A percentile compares a stretch with the other conserved stretches of the same genome.
phyloP scores from a whole-genome alignment of 1,140 invertebrate species.

The Oncopeltus fasciatus region DNA sequence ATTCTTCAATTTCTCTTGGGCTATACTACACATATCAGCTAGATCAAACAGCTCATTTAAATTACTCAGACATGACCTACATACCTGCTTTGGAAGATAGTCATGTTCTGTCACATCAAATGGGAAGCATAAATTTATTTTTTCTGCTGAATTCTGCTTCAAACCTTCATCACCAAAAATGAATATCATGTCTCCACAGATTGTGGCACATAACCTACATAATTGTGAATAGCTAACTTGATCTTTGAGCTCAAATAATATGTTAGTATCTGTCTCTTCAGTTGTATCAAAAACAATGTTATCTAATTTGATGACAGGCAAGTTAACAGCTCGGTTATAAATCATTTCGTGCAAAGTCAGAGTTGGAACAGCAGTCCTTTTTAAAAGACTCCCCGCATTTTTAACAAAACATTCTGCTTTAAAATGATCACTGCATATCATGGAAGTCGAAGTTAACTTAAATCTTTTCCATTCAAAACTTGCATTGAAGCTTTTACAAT shows the following conservation, averaged over 20 bases:
- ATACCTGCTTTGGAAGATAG: conserved; percentile 43
- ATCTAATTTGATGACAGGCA: not conserved
- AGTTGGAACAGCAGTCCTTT: conserved; percentile 23
- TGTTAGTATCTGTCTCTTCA: not conserved
- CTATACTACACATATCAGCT: not conserved
- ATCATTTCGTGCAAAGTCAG: not conserved
- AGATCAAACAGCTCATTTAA: conserved; percentile 7
- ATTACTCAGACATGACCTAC: conserved; percentile 14
- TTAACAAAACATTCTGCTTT: conserved; percentile 23
- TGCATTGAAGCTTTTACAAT: conserved; percentile 18
- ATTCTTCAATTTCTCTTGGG: not conserved
- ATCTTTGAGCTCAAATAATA: not conserved
- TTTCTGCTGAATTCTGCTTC: conserved; percentile 49
- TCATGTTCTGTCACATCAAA: conserved; percentile 54
- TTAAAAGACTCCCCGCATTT: conserved; percentile 21
- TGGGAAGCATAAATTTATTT: conserved; percentile 57
- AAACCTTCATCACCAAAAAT: conserved; percentile 59
- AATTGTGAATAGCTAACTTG: conserved; percentile 24
- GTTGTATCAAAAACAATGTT: not conserved
- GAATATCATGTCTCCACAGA: conserved; percentile 44
- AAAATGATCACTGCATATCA: conserved; percentile 25
- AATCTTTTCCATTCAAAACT: conserved; percentile 15
- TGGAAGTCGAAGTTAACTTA: conserved; percentile 13
- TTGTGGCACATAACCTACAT: conserved; percentile 53
- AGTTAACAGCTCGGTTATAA: no score